Evolutionary conservation across 2,888 invertebrate species (phyloP).

Genomic region (Scaptomyza reducta): DNA sequence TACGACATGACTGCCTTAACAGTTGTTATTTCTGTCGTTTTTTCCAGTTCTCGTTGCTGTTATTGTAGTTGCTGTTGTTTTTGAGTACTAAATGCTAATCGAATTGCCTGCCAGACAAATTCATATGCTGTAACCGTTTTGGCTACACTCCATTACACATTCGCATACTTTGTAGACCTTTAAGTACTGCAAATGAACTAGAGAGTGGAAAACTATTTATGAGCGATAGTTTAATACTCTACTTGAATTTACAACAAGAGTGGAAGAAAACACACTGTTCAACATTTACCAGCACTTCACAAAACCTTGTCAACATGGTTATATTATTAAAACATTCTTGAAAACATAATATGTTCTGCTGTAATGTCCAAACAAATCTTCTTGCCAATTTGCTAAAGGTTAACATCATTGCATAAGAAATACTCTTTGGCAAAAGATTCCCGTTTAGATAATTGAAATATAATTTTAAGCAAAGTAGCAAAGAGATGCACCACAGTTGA

Average conservation of each 20-base stretch:
- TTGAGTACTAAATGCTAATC: conserved; percentile 54
- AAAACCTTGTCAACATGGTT: too few species aligned
- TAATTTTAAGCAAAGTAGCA: conserved; percentile 40
- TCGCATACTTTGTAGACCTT: conserved; percentile 8
- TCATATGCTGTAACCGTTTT: conserved; percentile 3
- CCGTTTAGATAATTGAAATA: conserved; percentile 55
- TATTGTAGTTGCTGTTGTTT: conserved; percentile 4
- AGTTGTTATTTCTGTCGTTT: conserved; percentile 11
- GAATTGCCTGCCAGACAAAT: conserved; percentile 38
- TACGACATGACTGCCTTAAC: conserved; percentile 40
- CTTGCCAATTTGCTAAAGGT: too few species aligned
- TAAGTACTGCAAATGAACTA: not conserved
- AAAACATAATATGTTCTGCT: too few species aligned
- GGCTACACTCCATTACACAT: conserved; percentile 1
- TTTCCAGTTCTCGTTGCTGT: not conserved
- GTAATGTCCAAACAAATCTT: too few species aligned
- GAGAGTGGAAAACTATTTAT: not conserved
- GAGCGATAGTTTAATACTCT: not conserved
- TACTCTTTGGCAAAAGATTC: too few species aligned
- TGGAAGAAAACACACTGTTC: too few species aligned
- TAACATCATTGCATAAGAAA: too few species aligned
- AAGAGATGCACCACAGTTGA: not conserved
- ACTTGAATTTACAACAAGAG: not conserved
- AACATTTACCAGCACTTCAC: too few species aligned
- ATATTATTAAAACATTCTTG: too few species aligned